Percentiles rank a stretch among this genome's conserved stretches.
Conservation (phyloP, 1,140 invertebrate genomes). For the Paraescarpia echinospica region DNA sequence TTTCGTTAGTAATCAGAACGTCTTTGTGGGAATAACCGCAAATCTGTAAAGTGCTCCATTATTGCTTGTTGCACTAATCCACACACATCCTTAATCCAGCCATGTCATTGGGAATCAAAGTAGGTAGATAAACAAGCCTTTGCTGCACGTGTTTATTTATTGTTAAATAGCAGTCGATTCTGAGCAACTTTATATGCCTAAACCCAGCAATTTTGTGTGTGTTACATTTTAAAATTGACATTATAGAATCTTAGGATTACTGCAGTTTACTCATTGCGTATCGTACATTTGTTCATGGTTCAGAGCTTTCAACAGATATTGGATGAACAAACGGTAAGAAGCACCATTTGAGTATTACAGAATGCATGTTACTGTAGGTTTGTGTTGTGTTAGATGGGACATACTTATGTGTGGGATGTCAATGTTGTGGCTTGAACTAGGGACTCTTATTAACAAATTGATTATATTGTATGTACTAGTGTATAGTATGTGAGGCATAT, state of each 20-base stretch:
- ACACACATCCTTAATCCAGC: too few species aligned
- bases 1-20: too few species aligned
- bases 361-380: neutral
- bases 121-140: too few species aligned
- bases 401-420: neutral
- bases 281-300: neutral
- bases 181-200: neutral
- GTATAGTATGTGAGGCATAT: too few species aligned
- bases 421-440: neutral
- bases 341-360: neutral
- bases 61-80: too few species aligned
- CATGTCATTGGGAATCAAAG: too few species aligned
- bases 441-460: neutral
- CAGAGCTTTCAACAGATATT: conserved; percentile 5
- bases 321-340: conserved; percentile 1
- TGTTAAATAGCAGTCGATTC: too few species aligned
- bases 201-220: neutral
- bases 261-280: neutral
- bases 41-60: too few species aligned
- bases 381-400: neutral
- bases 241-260: neutral
- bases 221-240: neutral
- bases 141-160: too few species aligned
- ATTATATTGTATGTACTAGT: neutral
- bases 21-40: too few species aligned